phyloP scores from a whole-genome alignment of 1,140 invertebrate genomes.

The Gonatopus flavifemur region DNA sequence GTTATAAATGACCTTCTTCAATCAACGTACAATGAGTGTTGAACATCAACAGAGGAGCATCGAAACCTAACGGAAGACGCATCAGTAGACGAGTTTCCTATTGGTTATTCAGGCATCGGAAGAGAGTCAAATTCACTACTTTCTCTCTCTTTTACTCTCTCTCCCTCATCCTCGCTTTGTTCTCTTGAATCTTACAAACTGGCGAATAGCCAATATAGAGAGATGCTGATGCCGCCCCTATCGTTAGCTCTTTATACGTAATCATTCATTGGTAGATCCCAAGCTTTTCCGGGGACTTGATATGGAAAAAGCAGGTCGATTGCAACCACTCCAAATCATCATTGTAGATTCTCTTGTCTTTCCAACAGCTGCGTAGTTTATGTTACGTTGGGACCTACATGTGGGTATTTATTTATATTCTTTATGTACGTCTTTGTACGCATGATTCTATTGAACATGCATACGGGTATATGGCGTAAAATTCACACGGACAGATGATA shows the following conservation, averaged over 20 bases:
- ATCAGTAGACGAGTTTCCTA: constrained; percentile 23
- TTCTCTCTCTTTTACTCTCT: too few relatives aligned
- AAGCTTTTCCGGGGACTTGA: constrained; percentile 22
- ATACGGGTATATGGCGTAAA: not conserved
- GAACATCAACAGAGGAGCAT: constrained; percentile 15
- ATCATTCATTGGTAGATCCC: constrained; percentile 22
- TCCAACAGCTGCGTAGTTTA: too few relatives aligned
- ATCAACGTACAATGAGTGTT: constrained; percentile 35
- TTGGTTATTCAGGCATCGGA: constrained; percentile 26
- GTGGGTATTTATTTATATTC: too few relatives aligned
- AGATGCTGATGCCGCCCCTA: constrained; percentile 5
- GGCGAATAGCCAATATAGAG: constrained; percentile 27
- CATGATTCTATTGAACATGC: too few relatives aligned
- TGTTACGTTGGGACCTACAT: too few relatives aligned
- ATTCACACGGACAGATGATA: too few relatives aligned
- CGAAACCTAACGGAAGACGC: not conserved
- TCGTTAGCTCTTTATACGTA: constrained; percentile 6
- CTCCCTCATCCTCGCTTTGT: too few relatives aligned
- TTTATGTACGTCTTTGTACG: too few relatives aligned
- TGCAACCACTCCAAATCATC: constrained; percentile 13
- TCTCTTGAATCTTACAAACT: too few relatives aligned
- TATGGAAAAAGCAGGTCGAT: constrained; percentile 21
- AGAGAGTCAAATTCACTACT: too few relatives aligned
- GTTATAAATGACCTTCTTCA: constrained; percentile 35
- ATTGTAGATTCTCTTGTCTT: constrained; percentile 7